A percentile compares a stretch with the other conserved stretches of the same genome.
Conservation (phyloP, 2,797 vertebrate species). For the Pterois miles region DNA sequence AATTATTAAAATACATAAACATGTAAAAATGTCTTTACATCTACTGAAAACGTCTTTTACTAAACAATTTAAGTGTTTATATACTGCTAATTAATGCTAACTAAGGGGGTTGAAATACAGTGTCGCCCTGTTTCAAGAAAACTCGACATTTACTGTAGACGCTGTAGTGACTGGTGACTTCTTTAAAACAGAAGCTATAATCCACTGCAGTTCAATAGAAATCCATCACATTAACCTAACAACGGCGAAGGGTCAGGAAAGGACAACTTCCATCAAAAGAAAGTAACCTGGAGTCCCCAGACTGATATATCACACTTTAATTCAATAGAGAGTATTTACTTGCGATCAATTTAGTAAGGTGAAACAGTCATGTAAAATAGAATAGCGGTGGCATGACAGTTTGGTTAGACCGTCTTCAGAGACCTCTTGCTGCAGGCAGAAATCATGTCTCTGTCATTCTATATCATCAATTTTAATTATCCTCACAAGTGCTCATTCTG, state of each 20-base stretch:
- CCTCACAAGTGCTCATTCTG: conserved; percentile 76
- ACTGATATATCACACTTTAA: conserved; percentile 58
- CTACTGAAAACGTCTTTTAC: background rate
- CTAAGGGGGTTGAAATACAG: background rate
- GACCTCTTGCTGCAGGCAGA: conserved; percentile 74
- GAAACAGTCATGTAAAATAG: conserved; percentile 76
- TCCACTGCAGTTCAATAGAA: conserved; percentile 17
- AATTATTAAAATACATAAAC: background rate
- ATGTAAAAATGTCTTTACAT: background rate
- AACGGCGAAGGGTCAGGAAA: conserved; percentile 21
- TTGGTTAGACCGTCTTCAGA: conserved; percentile 71
- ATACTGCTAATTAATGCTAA: background rate
- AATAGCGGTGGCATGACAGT: conserved; percentile 65
- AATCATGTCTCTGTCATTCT: conserved; percentile 81
- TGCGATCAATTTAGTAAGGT: conserved; percentile 69
- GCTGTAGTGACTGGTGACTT: background rate
- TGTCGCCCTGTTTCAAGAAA: background rate
- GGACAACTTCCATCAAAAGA: conserved; percentile 39
- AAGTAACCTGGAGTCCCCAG: conserved; percentile 18
- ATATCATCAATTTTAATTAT: conserved; percentile 85
- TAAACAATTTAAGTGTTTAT: background rate
- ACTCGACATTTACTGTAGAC: background rate
- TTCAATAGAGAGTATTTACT: conserved; percentile 70
- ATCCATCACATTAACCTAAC: conserved; percentile 27
- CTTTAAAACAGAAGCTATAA: conserved; percentile 14